Conservation (phyloP, 2,113 vertebrate species). For the Chrysochloris asiatica region DNA sequence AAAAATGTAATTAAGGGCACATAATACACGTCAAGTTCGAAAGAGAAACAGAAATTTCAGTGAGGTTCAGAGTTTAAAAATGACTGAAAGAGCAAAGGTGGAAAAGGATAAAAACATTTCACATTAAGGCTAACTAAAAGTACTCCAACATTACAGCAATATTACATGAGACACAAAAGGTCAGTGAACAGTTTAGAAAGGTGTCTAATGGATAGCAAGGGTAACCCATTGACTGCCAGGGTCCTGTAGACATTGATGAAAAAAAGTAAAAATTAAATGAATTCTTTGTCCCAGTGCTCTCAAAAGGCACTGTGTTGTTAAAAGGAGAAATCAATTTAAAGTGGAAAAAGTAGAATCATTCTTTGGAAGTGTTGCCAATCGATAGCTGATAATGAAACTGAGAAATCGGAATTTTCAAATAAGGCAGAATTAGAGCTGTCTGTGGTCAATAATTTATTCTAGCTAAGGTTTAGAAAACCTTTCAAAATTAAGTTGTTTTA, state of each 20-base stretch:
- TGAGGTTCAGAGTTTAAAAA: conserved; percentile 60
- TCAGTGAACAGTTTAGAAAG: conserved; percentile 40
- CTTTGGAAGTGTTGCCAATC: conserved; percentile 25
- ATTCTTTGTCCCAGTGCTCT: conserved; percentile 51
- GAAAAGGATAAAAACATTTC: conserved; percentile 47
- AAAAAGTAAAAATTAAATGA: conserved; percentile 40
- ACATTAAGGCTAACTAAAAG: conserved; percentile 41
- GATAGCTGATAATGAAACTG: conserved; percentile 2
- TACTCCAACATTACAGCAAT: conserved; percentile 7
- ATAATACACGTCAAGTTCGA: conserved; percentile 31
- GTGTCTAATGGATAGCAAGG: conserved; percentile 63
- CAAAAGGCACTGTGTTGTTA: not conserved
- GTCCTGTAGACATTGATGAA: conserved; percentile 22
- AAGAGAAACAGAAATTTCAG: conserved; percentile 41
- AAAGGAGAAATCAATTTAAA: conserved; percentile 59
- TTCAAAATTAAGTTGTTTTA: not conserved
- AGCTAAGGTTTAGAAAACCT: conserved; percentile 4
- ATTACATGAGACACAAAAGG: conserved; percentile 16
- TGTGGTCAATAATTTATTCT: not conserved
- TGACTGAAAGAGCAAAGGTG: conserved; percentile 57
- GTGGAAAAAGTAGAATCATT: conserved; percentile 49
- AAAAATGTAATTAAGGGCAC: conserved; percentile 59
- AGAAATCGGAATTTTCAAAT: conserved; percentile 9
- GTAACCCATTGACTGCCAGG: not conserved
- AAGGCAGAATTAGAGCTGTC: not conserved